Percentiles rank a stretch among this genome's conserved stretches.
phyloP scores from a whole-genome alignment of 2,797 vertebrate species.

The Darevskia nairensis region DNA sequence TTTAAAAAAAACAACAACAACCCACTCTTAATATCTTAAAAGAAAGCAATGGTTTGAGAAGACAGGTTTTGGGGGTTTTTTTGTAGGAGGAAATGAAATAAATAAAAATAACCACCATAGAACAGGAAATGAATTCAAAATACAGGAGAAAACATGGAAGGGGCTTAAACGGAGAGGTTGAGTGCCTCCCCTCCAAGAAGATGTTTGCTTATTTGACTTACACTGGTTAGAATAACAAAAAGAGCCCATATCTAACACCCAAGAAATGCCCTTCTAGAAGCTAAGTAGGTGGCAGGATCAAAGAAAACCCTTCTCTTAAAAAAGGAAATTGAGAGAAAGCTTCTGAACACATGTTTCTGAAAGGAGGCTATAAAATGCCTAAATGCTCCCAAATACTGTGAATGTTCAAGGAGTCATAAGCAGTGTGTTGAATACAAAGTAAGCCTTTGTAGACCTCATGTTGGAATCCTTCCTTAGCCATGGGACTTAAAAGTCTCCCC shows the following conservation, averaged over 20 bases:
- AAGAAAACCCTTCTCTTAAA: conserved; percentile 6
- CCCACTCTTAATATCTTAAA: conserved; percentile 27
- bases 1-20: neutral
- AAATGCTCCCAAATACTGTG: conserved; percentile 17
- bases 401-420: conserved; percentile 3
- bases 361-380: conserved; percentile 17
- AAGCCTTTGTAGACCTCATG: neutral
- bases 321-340: conserved; percentile 40
- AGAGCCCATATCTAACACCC: conserved; percentile 16
- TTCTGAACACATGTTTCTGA: neutral
- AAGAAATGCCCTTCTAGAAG: conserved; percentile 31
- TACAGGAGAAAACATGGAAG: conserved; percentile 32
- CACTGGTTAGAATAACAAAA: conserved; percentile 53
- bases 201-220: conserved; percentile 43
- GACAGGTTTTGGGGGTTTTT: conserved; percentile 1
- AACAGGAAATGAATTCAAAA: conserved; percentile 56
- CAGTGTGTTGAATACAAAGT: neutral
- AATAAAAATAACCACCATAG: conserved; percentile 42
- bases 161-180: neutral
- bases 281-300: conserved; percentile 34
- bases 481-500: neutral
- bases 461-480: neutral
- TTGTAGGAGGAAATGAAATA: conserved; percentile 52
- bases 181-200: neutral
- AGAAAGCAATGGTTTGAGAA: conserved; percentile 15